Evolutionary conservation across 2,113 vertebrate species (phyloP).

Genomic region (rat (Rattus norvegicus)): DNA sequence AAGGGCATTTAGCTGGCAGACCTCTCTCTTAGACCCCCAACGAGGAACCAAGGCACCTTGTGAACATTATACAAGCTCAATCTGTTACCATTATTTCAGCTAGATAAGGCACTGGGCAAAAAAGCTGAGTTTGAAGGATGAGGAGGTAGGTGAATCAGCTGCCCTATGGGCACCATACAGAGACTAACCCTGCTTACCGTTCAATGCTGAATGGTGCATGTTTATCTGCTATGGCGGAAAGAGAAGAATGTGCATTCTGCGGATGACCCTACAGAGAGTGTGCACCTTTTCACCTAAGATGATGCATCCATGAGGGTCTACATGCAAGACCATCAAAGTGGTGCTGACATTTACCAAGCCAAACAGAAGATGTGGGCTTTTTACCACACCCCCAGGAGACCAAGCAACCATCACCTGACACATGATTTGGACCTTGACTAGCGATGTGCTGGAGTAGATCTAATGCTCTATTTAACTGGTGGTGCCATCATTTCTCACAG

Average conservation of each 20-base stretch:
- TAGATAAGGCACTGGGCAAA: neutral
- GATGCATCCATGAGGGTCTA: neutral
- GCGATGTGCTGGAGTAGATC: neutral
- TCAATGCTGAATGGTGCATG: neutral
- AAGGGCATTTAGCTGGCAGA: neutral
- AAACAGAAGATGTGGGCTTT: neutral
- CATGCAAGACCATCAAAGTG: neutral
- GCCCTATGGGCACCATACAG: neutral
- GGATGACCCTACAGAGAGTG: neutral
- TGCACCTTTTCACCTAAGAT: neutral
- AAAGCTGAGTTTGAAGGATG: accelerated
- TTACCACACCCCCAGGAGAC: neutral
- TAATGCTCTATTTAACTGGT: neutral
- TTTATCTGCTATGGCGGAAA: neutral
- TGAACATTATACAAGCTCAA: neutral
- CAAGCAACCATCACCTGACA: neutral
- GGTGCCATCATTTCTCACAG: neutral
- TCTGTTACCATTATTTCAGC: neutral
- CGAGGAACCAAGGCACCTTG: too few relatives aligned
- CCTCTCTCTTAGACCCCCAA: neutral
- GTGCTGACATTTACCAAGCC: neutral
- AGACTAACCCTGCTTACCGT: neutral
- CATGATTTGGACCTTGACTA: neutral
- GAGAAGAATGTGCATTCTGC: neutral
- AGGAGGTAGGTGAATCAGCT: accelerated